These are phyloP conservation scores for Leptatherina wallacei DNA, from an alignment of 2,797 vertebrate genomes.

Conservation along the genomic window DNA sequence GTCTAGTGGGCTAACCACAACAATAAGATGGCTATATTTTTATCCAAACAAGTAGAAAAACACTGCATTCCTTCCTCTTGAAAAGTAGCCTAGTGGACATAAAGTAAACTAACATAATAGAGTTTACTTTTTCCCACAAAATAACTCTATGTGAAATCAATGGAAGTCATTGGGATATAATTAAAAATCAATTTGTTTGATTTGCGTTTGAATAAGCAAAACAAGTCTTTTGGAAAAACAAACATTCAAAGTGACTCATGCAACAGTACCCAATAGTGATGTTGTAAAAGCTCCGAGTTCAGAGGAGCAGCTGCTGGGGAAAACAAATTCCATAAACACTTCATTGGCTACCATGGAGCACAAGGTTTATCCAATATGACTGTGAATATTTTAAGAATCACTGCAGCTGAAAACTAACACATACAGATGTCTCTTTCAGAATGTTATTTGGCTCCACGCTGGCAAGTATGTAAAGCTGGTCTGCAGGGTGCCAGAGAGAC, in stretches of 20 bases:
- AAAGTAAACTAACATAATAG: not conserved
- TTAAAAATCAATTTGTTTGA: conserved; percentile 33
- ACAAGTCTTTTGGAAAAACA: conserved; percentile 17
- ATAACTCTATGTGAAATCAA: conserved; percentile 25
- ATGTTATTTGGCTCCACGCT: conserved; percentile 56
- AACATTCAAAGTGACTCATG: conserved; percentile 20
- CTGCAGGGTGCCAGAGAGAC: conserved; percentile 45
- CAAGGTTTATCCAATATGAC: conserved; percentile 59
- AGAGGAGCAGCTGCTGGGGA: conserved; percentile 63
- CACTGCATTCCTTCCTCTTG: not conserved
- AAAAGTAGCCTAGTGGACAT: not conserved
- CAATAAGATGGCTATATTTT: not conserved
- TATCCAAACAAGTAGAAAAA: not conserved
- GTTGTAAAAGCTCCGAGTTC: conserved; percentile 42
- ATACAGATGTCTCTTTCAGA: conserved; percentile 58
- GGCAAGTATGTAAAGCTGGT: conserved; percentile 55
- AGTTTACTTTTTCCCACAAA: not conserved
- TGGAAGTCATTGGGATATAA: conserved; percentile 3
- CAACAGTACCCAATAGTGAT: conserved; percentile 48
- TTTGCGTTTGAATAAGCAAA: conserved; percentile 51
- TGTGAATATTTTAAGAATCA: conserved; percentile 65
- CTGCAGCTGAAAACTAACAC: conserved; percentile 50
- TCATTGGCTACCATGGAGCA: conserved; percentile 57
- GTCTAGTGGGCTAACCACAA: not conserved
- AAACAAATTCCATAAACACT: conserved; percentile 68